Conservation (phyloP, 1,140 invertebrate species). For the Papilio dardanus region DNA sequence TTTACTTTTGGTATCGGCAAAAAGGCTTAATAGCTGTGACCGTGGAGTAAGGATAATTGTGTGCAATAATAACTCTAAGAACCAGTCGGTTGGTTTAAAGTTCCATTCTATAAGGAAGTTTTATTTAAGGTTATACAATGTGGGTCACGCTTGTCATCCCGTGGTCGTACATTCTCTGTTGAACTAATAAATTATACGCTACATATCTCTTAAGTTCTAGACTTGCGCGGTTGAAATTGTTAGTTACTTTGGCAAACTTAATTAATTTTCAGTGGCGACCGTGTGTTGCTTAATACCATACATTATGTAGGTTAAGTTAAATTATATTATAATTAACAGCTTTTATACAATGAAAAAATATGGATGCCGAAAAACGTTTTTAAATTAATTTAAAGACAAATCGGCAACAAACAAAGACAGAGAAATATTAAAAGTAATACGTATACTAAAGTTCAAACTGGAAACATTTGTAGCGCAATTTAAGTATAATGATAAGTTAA, state of each 20-base stretch:
- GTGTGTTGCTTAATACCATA: slow-evolving; percentile 9
- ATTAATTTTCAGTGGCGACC: slow-evolving; percentile 45
- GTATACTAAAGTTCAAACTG: not conserved
- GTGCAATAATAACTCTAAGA: slow-evolving; percentile 16
- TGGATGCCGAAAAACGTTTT: not conserved
- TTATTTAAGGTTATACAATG: slow-evolving; percentile 29
- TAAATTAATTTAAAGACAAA: not conserved
- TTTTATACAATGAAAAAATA: no score
- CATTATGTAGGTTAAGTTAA: not conserved
- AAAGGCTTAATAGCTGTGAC: slow-evolving; percentile 28
- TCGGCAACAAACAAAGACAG: not conserved
- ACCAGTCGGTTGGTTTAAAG: slow-evolving; percentile 6
- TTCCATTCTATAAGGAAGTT: slow-evolving; percentile 32
- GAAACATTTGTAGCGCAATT: not conserved
- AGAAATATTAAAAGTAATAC: no score
- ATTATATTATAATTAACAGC: not conserved
- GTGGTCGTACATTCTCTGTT: slow-evolving; percentile 42
- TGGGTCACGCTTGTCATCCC: slow-evolving; percentile 45
- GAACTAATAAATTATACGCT: slow-evolving; percentile 49
- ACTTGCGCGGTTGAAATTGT: slow-evolving; percentile 46
- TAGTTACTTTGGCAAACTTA: slow-evolving; percentile 46
- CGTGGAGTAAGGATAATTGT: slow-evolving; percentile 23
- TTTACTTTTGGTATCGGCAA: slow-evolving; percentile 23
- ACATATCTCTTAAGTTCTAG: slow-evolving; percentile 35
- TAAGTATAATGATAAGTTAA: not conserved